Conservation (phyloP, 2,888 invertebrate species). For the Loripinus fragilis region DNA sequence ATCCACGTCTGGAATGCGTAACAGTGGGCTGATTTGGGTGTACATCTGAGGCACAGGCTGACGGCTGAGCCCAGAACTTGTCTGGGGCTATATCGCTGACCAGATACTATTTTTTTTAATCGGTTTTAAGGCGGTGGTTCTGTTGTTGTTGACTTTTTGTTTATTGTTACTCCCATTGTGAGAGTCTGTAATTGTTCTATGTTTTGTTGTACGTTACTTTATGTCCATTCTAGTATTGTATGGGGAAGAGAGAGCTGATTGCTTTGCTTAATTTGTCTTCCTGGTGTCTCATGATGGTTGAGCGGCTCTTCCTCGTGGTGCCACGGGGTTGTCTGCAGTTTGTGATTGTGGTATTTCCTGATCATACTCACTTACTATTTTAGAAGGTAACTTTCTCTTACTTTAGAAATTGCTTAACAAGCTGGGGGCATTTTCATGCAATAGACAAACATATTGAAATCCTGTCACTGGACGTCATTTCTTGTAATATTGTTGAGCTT, state of each 20-base stretch:
- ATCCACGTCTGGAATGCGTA: constrained; percentile 24
- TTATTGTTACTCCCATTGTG: too few species aligned
- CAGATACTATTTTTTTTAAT: constrained; percentile 11
- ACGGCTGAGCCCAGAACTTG: constrained; percentile 14
- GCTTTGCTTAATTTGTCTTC: background rate
- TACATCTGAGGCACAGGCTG: constrained; percentile 20
- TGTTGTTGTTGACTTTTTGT: too few species aligned
- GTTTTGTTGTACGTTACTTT: too few species aligned
- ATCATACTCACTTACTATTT: too few species aligned
- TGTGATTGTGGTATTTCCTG: too few species aligned
- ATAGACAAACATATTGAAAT: background rate
- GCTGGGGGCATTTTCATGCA: background rate
- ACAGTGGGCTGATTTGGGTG: constrained; percentile 15
- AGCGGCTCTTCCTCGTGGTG: too few species aligned
- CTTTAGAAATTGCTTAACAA: background rate
- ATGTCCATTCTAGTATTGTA: too few species aligned
- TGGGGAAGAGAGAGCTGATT: constrained; percentile 14
- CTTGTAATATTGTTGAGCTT: background rate
- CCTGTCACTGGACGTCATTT: too few species aligned
- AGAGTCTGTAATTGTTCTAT: too few species aligned
- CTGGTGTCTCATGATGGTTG: background rate
- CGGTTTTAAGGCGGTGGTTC: constrained; percentile 11
- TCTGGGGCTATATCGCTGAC: constrained; percentile 15
- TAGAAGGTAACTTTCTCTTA: background rate
- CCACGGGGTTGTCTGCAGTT: too few species aligned